Percentiles rank a stretch among this genome's conserved stretches.
Evolutionary conservation across 2,888 invertebrate genomes (phyloP).

Genomic region (Meandrusa payeni): DNA sequence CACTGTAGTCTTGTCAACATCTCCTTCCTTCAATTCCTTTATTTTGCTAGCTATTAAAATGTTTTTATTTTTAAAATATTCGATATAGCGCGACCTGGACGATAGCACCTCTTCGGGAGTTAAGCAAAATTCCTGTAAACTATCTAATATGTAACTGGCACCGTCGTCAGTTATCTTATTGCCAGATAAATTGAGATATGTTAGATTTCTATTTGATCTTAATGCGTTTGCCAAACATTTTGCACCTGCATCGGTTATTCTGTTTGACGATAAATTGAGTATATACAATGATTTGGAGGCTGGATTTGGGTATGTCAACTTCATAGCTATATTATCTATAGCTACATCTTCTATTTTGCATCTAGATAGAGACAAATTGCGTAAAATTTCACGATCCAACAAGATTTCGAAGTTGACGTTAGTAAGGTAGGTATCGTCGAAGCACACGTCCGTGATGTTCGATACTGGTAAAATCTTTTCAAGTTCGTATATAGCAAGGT

Average conservation of each 20-base stretch:
- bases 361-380: slow-evolving; percentile 46
- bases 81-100: slow-evolving; percentile 34
- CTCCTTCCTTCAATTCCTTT: slow-evolving; percentile 33
- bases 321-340: slow-evolving; percentile 39
- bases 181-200: slow-evolving; percentile 51
- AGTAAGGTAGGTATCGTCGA: slow-evolving; percentile 42
- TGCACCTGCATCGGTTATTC: slow-evolving; percentile 50
- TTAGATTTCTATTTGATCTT: slow-evolving; percentile 45
- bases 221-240: slow-evolving; percentile 41
- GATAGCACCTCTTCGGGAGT: slow-evolving; percentile 38
- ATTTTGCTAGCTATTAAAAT: slow-evolving; percentile 32
- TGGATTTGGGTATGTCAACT: slow-evolving; percentile 36
- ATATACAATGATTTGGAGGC: slow-evolving; percentile 42
- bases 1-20: slow-evolving; percentile 31
- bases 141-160: slow-evolving; percentile 35
- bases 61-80: slow-evolving; percentile 40
- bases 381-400: slow-evolving; percentile 36
- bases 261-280: slow-evolving; percentile 54
- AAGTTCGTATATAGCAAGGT: slow-evolving; percentile 43
- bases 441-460: slow-evolving; percentile 48
- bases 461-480: slow-evolving; percentile 39
- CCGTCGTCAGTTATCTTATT: slow-evolving; percentile 53
- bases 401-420: slow-evolving; percentile 47
- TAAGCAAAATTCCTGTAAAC: slow-evolving; percentile 43
- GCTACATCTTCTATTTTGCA: slow-evolving; percentile 47